Percentiles rank a stretch among this genome's conserved stretches.
These are phyloP conservation scores for Phrynocephalus vlangalii DNA, from an alignment of 2,797 vertebrate species.

Conservation along the genomic window DNA sequence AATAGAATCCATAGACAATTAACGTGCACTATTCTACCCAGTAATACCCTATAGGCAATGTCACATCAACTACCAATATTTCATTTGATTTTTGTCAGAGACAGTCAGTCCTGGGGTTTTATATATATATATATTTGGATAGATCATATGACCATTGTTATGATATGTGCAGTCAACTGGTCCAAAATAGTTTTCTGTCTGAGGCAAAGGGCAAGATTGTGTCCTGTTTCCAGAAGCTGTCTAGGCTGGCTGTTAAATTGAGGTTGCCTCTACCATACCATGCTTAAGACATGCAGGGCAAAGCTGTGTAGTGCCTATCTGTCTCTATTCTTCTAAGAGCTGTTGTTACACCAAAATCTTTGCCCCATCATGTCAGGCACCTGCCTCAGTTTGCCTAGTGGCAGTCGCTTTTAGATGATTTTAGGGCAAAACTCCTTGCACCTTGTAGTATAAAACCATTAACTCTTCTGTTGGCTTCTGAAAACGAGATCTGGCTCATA, in stretches of 20 bases:
- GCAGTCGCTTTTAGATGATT: not conserved
- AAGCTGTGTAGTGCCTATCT: not conserved
- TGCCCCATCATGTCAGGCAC: not conserved
- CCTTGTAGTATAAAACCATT: not conserved
- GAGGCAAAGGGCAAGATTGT: not conserved
- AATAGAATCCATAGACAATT: conserved; percentile 62
- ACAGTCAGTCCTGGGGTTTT: conserved; percentile 53
- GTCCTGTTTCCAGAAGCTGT: not conserved
- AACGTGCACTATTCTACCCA: conserved; percentile 68
- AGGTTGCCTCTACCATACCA: not conserved
- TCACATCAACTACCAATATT: conserved; percentile 61
- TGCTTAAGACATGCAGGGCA: not conserved
- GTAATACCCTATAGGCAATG: conserved; percentile 66
- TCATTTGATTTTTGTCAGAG: conserved; percentile 70
- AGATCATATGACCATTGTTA: too few species aligned
- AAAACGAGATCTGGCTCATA: not conserved
- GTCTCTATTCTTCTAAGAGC: not conserved
- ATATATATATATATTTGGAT: conserved; percentile 30
- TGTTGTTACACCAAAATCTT: not conserved
- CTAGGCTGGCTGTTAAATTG: not conserved
- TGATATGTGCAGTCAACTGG: not conserved
- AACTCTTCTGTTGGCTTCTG: not conserved
- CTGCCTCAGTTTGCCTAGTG: not conserved
- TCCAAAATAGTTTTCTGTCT: conserved; percentile 19
- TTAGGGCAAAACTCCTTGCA: not conserved